These are phyloP conservation scores for Eristalinus aeneus DNA, from an alignment of 2,888 invertebrate genomes.

Conservation along the genomic window DNA sequence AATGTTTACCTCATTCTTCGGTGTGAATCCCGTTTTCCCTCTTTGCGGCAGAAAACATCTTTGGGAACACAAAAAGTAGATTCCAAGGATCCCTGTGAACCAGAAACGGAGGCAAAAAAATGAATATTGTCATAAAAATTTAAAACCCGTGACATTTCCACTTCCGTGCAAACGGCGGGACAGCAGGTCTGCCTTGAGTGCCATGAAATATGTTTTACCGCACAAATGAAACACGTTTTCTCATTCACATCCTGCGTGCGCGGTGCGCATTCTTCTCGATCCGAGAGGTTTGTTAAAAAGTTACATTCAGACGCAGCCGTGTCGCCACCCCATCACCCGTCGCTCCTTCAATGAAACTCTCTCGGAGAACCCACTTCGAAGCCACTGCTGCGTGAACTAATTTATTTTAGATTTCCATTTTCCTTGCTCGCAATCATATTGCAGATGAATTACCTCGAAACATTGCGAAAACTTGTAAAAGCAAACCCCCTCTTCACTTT, in stretches of 20 bases:
- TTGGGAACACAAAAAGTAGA: too few relatives aligned
- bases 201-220: slow-evolving; percentile 30
- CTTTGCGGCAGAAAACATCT: too few relatives aligned
- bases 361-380: not conserved
- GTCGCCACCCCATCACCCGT: too few relatives aligned
- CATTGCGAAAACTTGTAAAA: not conserved
- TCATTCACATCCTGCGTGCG: slow-evolving; percentile 11
- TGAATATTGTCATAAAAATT: slow-evolving; percentile 56
- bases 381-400: slow-evolving; percentile 14
- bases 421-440: slow-evolving; percentile 20
- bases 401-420: slow-evolving; percentile 45
- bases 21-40: slow-evolving; percentile 37
- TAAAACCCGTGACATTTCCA: slow-evolving; percentile 58
- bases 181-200: slow-evolving; percentile 3
- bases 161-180: slow-evolving; percentile 16
- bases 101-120: slow-evolving; percentile 15
- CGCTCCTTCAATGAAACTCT: not conserved
- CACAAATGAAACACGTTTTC: slow-evolving; percentile 26
- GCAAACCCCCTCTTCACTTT: too few relatives aligned
- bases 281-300: not conserved
- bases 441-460: slow-evolving; percentile 12
- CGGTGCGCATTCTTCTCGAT: not conserved
- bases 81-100: too few relatives aligned
- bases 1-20: slow-evolving; percentile 19
- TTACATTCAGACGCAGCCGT: not conserved